These are phyloP conservation scores for Labeo catla DNA, from an alignment of 2,113 vertebrate genomes.

Conservation along the genomic window DNA sequence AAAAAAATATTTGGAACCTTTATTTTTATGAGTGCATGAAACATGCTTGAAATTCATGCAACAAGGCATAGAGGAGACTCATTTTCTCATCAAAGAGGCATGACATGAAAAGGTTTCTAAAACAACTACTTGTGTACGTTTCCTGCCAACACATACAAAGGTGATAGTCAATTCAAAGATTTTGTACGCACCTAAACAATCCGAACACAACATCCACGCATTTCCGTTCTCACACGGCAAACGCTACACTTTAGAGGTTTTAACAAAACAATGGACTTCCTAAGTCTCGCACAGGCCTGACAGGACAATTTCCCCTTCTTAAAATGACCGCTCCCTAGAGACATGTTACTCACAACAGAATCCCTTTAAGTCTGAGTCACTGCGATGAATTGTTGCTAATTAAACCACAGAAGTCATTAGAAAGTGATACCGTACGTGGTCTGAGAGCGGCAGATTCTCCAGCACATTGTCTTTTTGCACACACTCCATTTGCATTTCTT, in stretches of 20 bases:
- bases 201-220: not conserved
- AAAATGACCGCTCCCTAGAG: conserved; percentile 12
- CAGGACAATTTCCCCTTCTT: conserved; percentile 41
- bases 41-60: not conserved
- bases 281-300: not conserved
- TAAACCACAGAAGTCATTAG: not conserved
- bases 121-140: not conserved
- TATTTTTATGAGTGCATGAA: not conserved
- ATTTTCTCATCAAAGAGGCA: not conserved
- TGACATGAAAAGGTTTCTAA: not conserved
- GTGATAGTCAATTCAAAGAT: not conserved
- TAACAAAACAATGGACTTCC: conserved; percentile 38
- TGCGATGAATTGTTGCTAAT: not conserved
- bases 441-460: not conserved
- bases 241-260: not conserved
- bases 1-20: too few relatives aligned
- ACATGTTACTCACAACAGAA: not conserved
- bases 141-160: not conserved
- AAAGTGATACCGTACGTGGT: not conserved
- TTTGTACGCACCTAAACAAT: conserved; percentile 7
- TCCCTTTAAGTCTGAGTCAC: not conserved
- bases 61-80: not conserved
- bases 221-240: conserved; percentile 24
- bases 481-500: conserved; percentile 16
- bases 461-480: not conserved